Evolutionary conservation across 1,140 invertebrate genomes (phyloP), one percentile per base, ranked within the genome.

Genomic region (Mesaphorura yosii): DNA sequence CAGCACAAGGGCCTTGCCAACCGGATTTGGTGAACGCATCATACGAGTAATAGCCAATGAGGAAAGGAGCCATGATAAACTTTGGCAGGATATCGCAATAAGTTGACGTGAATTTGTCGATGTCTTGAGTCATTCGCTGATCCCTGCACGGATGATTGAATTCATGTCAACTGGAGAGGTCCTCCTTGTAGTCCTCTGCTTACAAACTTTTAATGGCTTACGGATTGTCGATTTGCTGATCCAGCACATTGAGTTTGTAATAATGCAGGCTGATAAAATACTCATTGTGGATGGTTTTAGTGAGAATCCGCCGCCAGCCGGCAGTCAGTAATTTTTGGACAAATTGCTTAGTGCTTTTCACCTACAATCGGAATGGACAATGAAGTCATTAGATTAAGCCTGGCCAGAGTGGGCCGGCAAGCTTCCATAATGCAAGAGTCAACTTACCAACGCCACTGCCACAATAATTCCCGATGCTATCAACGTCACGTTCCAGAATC

Each of bases 81-180:
- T 69, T 67, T 5, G 70, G 65, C 14, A 75, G 63, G 40, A 78
- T 69, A 51, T 66, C 65, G 55, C 75, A 71, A 44, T 76, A 71
- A 3, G 64, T 67, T 3, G 64, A 53, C 57, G 74, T 75, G 50
- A 79, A 63, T 55, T 67, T 70, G 48, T 77, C 72, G 2, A 78
- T 70, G 68, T 79, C 77, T 64, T 78, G 73, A 15, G 76, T 75
- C 26, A 78, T 77, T 34, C 77, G 62, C 61, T 78, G 76, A 60
- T 79, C 77, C 7, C 68, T 70, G 48, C 22, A 60, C 26, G 29
- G 22, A 52, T 22, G 28, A 53, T n/a, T n/a, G n/a, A n/a, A n/a
- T n/a, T 7, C 12, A 15, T 42, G 19, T 47, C 26, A 28, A 19
- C 6, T 47, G 10, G 31, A 22, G 23, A 20, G 23, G 4, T 38